Conservation (phyloP, 2,113 vertebrate genomes). For the Cisticola juncidis region DNA sequence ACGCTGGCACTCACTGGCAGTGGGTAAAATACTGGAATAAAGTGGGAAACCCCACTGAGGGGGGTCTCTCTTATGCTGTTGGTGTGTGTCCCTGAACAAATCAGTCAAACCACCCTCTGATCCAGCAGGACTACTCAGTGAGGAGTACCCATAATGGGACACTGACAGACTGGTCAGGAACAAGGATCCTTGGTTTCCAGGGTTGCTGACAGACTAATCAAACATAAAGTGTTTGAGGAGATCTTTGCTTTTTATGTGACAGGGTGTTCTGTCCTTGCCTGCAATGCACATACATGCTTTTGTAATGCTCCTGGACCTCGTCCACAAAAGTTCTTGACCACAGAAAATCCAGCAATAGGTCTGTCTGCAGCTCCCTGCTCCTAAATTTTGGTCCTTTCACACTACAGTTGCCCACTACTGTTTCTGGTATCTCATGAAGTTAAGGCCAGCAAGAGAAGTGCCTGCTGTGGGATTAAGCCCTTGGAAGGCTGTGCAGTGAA, state of each 20-base stretch:
- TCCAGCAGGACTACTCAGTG: fast-evolving
- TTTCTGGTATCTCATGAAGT: neutral
- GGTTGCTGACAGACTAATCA: neutral
- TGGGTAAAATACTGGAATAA: too few relatives aligned
- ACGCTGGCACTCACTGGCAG: neutral
- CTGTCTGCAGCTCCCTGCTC: neutral
- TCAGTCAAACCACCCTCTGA: fast-evolving
- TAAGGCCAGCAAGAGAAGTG: neutral
- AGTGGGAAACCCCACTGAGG: too few relatives aligned
- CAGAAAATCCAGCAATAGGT: neutral
- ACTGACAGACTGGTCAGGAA: neutral
- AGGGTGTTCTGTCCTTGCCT: neutral
- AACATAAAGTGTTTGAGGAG: neutral
- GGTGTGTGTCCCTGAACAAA: neutral
- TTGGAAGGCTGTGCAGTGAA: neutral
- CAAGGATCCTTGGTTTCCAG: neutral
- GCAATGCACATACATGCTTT: neutral
- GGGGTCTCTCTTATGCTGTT: neutral
- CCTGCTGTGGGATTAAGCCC: neutral
- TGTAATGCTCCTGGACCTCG: neutral
- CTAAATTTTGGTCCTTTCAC: neutral
- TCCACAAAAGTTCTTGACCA: neutral
- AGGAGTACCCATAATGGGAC: neutral
- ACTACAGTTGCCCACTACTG: neutral
- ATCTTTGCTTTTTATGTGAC: neutral